Evolutionary conservation across 2,888 invertebrate species (phyloP).

Genomic region (Cyclophora albipunctata): DNA sequence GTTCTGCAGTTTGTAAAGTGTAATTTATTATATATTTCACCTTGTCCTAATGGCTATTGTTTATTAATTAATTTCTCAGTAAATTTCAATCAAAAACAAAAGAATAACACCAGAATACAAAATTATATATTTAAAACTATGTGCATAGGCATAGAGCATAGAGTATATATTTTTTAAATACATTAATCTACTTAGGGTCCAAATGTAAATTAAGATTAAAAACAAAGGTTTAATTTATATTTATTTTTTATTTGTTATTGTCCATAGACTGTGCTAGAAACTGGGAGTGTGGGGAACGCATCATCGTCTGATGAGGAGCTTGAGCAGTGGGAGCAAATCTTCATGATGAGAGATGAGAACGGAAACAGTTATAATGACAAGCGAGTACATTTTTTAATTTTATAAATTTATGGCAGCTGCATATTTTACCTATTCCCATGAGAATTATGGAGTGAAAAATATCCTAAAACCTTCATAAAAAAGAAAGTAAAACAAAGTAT

Average conservation of each 20-base stretch:
- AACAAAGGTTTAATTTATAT: neutral
- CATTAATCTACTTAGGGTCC: too few relatives aligned
- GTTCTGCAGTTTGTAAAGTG: neutral
- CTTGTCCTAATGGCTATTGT: too few relatives aligned
- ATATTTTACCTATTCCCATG: neutral
- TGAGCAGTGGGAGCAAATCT: conserved; percentile 86
- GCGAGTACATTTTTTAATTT: conserved; percentile 32
- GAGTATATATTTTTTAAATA: too few relatives aligned
- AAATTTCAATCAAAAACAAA: too few relatives aligned
- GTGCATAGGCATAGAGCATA: too few relatives aligned
- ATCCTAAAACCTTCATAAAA: too few relatives aligned
- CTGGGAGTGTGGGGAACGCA: conserved; percentile 77
- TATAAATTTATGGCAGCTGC: neutral
- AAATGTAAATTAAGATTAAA: neutral
- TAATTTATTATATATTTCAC: too few relatives aligned
- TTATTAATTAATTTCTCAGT: too few relatives aligned
- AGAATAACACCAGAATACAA: too few relatives aligned
- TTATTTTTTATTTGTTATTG: neutral
- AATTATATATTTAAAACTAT: too few relatives aligned
- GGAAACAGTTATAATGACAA: conserved; percentile 78
- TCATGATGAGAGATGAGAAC: conserved; percentile 81
- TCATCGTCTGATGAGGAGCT: conserved; percentile 80
- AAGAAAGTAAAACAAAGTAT: too few relatives aligned
- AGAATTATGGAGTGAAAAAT: neutral
- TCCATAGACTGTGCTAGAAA: conserved; percentile 80